Percentiles rank a stretch among this genome's conserved stretches.
Conservation (phyloP, 2,797 vertebrate genomes). For the Tokudaia muenninki region DNA sequence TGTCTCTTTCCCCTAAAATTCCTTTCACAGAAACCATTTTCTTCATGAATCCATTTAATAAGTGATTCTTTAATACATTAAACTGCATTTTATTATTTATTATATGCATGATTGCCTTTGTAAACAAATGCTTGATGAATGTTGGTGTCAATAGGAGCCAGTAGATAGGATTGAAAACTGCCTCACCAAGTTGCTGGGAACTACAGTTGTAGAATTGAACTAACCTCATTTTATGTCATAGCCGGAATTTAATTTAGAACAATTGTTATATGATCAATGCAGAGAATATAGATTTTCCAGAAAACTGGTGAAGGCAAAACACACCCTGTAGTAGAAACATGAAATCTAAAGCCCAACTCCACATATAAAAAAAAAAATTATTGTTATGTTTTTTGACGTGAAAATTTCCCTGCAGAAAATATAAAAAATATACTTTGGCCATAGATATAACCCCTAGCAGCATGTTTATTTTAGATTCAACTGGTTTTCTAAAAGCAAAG, state of each 20-base stretch:
- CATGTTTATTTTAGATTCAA: slow-evolving; percentile 2
- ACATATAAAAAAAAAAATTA: neutral
- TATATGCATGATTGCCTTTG: neutral
- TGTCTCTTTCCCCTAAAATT: neutral
- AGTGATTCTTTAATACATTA: neutral
- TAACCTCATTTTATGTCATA: slow-evolving; percentile 6
- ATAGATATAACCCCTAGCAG: neutral
- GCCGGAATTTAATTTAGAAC: slow-evolving; percentile 60
- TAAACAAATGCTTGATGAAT: neutral
- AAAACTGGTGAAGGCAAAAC: neutral
- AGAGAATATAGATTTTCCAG: slow-evolving; percentile 17
- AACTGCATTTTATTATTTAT: neutral
- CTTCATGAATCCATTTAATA: neutral
- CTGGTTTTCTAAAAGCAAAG: neutral
- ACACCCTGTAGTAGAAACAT: neutral
- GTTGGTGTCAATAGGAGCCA: neutral
- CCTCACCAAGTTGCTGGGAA: neutral
- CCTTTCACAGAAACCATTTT: neutral
- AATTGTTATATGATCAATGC: neutral
- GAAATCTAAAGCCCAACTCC: slow-evolving; percentile 6
- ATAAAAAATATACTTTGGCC: neutral
- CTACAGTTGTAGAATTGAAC: neutral
- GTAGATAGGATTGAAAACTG: neutral
- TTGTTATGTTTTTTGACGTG: neutral
- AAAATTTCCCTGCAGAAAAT: neutral